Conservation (phyloP, 2,797 vertebrate genomes). For the Halcyon leucocephala region DNA sequence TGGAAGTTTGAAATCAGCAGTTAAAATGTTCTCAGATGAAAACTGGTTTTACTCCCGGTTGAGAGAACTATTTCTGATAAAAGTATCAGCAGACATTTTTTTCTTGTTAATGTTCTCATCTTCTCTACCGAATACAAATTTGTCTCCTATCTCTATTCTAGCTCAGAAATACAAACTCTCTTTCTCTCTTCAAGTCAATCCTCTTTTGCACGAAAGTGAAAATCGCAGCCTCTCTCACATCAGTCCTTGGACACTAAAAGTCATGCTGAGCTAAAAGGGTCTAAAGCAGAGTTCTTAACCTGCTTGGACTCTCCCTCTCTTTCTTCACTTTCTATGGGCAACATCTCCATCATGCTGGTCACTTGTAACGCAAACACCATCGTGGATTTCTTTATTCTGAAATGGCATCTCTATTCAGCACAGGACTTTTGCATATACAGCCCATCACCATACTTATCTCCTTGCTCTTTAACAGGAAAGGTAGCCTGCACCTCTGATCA, state of each 20-base stretch:
- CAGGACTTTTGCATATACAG: not conserved
- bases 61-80: not conserved
- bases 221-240: not conserved
- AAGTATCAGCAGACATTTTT: not conserved
- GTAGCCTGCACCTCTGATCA: not conserved
- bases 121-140: not conserved
- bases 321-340: not conserved
- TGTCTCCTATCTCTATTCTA: not conserved
- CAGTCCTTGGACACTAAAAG: not conserved
- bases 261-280: not conserved
- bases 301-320: not conserved
- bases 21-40: not conserved
- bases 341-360: not conserved
- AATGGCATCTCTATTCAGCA: not conserved
- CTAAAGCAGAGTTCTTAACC: not conserved
- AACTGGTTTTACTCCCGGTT: not conserved
- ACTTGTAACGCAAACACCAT: not conserved
- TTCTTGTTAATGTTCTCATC: not conserved
- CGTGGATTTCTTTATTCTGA: not conserved
- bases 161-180: not conserved
- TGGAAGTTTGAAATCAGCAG: not conserved
- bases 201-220: not conserved
- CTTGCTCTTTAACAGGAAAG: not conserved
- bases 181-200: not conserved
- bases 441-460: not conserved